Base-by-base conservation (phyloP, 2,888 invertebrate genomes). In the Archips crataeganus region DNA sequence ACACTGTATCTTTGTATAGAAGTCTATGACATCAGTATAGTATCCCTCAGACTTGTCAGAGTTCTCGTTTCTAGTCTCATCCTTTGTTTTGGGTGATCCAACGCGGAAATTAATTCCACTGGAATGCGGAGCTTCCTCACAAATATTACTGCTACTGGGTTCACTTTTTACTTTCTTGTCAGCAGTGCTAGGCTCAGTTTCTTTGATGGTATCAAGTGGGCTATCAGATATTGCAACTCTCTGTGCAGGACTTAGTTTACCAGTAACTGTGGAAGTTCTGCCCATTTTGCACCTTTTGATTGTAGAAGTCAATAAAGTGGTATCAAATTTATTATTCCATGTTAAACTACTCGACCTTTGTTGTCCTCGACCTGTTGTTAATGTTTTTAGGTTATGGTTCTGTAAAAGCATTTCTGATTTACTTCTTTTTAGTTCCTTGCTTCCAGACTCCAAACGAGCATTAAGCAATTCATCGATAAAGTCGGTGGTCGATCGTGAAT, bases 291-390 rank as follows among this genome's bases (percentile, higher is more conserved):
- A 95, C 77, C 97, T 95, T 79, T 97, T 97, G 71, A 96, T 95
- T 6, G 95, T 95, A 6, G 96, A 95, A 3, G 96, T 95, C 13
- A 87, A 90, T 69, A 94, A 92, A 71, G 94, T 95, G 47, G 95
- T 95, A 79, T 97, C 97, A 70, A 97, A 91, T 90, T 97, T 97
- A 81, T 96, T 97, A 81, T 96, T 96, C 95, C 96, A 96, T 0
- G 96, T 96, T 59, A 96, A 87, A 84, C 96, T 96, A 78, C 96
- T 96, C 0, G 96, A 96, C 78, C 96, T 92, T 82, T 96, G 96
- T 80, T 96, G 96, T 59, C 95, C 95, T 70, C 95, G 88, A n/a
- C 91, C 95, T 62, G 90, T 95, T 71, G 90, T 94, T 71, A 95
- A 83, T 39, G 92, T 91, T 81, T 95, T 95, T 3, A 95, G 85